These are phyloP conservation scores for Hippasteria phrygiana DNA, from an alignment of 53 echinoderm and acorn worm species.

Conservation along the genomic window DNA sequence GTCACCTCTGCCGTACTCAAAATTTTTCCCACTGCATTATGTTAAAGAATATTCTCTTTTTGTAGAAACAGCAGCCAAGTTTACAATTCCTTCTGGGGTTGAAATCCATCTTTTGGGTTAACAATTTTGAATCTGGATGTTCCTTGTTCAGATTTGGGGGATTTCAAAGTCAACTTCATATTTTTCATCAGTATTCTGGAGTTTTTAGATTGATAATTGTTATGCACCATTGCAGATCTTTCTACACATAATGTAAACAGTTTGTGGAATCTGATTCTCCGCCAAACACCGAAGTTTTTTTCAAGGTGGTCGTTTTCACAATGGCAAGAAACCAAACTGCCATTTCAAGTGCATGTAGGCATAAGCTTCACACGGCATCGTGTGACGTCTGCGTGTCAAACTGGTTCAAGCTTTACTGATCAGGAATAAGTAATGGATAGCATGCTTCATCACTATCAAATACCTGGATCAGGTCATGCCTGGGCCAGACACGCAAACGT, in stretches of 20 bases:
- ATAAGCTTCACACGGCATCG: not conserved
- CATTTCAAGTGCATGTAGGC: not conserved
- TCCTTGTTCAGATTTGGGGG: too few species aligned
- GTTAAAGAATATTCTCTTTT: too few species aligned
- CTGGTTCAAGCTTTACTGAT: conserved; percentile 17
- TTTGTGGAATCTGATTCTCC: not conserved
- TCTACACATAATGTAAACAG: conserved; percentile 12
- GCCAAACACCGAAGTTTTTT: not conserved
- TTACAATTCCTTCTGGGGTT: not conserved
- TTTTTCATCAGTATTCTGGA: not conserved
- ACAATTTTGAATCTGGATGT: too few species aligned
- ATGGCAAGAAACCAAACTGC: not conserved
- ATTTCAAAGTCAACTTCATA: too few species aligned
- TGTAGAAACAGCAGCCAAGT: too few species aligned
- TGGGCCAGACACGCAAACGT: conserved; percentile 1
- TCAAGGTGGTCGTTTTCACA: not conserved
- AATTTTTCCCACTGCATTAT: too few species aligned
- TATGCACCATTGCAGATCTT: not conserved
- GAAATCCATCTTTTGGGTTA: not conserved
- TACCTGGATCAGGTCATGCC: not conserved
- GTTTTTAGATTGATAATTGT: not conserved
- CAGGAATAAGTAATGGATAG: conserved; percentile 6
- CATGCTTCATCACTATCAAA: not conserved
- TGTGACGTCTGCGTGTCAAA: conserved; percentile 1
- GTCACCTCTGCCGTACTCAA: too few species aligned